Conservation (phyloP, 2,888 invertebrate genomes). For the Melinaea marsaeus region DNA sequence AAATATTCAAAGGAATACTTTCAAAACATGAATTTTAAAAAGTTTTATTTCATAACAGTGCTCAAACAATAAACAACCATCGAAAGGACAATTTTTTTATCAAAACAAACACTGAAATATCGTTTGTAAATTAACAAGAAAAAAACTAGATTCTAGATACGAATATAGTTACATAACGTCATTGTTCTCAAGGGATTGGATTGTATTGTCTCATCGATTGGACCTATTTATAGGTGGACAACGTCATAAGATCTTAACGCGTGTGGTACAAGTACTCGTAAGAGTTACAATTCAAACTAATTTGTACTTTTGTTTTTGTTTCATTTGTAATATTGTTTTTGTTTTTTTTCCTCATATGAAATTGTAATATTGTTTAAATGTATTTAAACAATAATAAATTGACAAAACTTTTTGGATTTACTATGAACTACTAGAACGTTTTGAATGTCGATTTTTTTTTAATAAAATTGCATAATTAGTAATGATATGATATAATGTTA, state of each 20-base stretch:
- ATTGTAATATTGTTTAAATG: too few relatives aligned
- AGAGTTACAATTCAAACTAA: background rate
- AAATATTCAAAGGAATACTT: too few relatives aligned
- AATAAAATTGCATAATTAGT: too few relatives aligned
- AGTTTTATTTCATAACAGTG: too few relatives aligned
- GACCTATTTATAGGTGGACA: slow-evolving; percentile 66
- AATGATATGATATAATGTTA: too few relatives aligned
- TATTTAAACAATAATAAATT: too few relatives aligned
- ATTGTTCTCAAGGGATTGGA: slow-evolving; percentile 64
- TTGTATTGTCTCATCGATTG: slow-evolving; percentile 71
- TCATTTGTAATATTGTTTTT: background rate
- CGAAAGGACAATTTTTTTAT: slow-evolving; percentile 7
- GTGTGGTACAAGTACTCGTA: slow-evolving; percentile 34
- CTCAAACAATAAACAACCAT: background rate
- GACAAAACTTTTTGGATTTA: too few relatives aligned
- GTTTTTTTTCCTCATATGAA: background rate
- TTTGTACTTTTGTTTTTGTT: background rate
- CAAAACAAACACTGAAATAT: slow-evolving; percentile 4
- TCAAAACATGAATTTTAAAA: too few relatives aligned
- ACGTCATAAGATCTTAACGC: slow-evolving; percentile 37
- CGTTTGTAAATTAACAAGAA: slow-evolving; percentile 13
- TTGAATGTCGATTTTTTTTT: too few relatives aligned
- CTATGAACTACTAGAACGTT: too few relatives aligned
- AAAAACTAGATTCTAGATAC: slow-evolving; percentile 17
- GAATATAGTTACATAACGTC: slow-evolving; percentile 39